phyloP scores from a whole-genome alignment of 2,113 vertebrate genomes.

The Callocephalon fimbriatum region DNA sequence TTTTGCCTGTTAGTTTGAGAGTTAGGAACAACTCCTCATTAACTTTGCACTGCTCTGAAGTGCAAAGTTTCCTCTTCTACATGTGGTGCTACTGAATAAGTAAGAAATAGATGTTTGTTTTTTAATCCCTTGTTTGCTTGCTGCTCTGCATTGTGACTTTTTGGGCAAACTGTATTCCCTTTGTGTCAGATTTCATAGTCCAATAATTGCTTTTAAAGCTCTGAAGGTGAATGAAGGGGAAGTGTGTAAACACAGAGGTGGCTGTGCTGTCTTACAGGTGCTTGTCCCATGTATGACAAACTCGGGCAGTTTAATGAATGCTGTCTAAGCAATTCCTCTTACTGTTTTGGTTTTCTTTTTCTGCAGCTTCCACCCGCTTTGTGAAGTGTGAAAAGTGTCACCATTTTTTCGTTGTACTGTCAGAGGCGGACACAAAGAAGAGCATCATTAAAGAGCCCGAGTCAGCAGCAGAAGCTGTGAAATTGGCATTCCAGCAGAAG shows the following conservation, averaged over 20 bases:
- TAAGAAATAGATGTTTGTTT: background rate
- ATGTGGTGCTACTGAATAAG: background rate
- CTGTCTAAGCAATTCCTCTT: background rate
- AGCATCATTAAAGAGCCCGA: constrained; percentile 93
- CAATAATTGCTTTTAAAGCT: background rate
- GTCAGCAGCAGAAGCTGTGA: constrained; percentile 92
- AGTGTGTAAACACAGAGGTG: background rate
- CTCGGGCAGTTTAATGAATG: background rate
- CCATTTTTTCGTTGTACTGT: constrained; percentile 98
- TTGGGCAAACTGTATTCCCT: background rate
- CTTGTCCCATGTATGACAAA: background rate
- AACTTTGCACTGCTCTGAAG: background rate
- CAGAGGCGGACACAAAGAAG: constrained; percentile 96
- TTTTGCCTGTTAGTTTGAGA: background rate
- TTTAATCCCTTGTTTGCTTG: background rate
- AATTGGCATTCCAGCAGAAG: constrained; percentile 95
- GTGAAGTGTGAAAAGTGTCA: constrained; percentile 99
- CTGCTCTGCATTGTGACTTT: background rate
- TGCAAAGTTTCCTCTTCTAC: background rate
- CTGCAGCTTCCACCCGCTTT: constrained; percentile 93
- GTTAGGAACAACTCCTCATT: background rate
- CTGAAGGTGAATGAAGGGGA: background rate
- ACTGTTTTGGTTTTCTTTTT: background rate
- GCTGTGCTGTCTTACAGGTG: background rate
- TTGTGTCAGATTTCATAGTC: background rate